Conservation (phyloP, 1,140 invertebrate genomes). For the Drosophila watanabei region DNA sequence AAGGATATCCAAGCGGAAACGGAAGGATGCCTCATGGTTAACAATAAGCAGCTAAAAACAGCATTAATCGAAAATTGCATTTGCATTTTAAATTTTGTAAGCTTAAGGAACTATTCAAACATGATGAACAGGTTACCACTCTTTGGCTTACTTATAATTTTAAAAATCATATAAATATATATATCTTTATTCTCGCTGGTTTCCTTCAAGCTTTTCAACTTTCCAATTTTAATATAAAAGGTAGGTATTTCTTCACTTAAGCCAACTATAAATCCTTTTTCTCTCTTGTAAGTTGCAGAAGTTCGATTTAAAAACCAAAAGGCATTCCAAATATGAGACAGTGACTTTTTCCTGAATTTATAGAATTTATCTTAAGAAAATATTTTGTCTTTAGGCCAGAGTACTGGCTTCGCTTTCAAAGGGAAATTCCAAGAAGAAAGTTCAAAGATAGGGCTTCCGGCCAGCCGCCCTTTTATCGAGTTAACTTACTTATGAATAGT, state of each 20-base stretch:
- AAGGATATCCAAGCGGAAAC: background rate
- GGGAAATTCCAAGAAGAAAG: slow-evolving; percentile 1
- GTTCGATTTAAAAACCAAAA: background rate
- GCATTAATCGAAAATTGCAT: no score
- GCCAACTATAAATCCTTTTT: background rate
- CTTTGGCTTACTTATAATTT: background rate
- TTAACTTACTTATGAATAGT: no score
- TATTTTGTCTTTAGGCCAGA: background rate
- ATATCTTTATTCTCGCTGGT: no score
- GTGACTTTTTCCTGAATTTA: slow-evolving; percentile 1
- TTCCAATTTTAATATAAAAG: background rate
- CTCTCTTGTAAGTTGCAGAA: background rate
- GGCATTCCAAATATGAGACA: slow-evolving; percentile 5
- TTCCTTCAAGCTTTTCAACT: background rate
- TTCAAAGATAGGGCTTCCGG: background rate
- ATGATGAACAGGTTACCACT: no score
- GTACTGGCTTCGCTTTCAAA: background rate
- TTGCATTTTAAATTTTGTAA: background rate
- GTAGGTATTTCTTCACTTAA: background rate
- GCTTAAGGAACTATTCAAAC: no score
- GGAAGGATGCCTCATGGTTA: background rate
- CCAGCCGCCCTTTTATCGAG: no score
- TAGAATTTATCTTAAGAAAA: slow-evolving; percentile 1
- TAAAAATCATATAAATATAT: background rate
- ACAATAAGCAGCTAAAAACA: no score